These are phyloP conservation scores for Amaurobius ferox DNA, from an alignment of 2,888 invertebrate genomes.

Conservation along the genomic window DNA sequence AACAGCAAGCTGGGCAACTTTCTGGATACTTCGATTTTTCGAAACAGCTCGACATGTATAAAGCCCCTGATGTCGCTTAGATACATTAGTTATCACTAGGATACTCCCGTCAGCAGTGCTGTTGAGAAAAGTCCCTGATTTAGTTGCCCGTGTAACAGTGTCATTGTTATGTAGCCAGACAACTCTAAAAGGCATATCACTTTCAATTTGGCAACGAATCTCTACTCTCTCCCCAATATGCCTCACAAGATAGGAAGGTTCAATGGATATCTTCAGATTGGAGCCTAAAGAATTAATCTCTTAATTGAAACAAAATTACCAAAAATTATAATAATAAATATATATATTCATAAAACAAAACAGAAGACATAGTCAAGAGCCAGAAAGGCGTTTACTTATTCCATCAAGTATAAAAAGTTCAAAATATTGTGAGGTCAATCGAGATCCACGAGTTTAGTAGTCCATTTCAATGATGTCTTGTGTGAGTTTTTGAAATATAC, in stretches of 20 bases:
- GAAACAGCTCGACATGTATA: slow-evolving; percentile 70
- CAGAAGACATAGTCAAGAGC: too few relatives aligned
- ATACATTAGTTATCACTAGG: slow-evolving; percentile 34
- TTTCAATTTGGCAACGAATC: slow-evolving; percentile 52
- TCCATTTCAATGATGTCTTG: too few relatives aligned
- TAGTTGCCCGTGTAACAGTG: slow-evolving; percentile 39
- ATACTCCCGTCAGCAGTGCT: slow-evolving; percentile 54
- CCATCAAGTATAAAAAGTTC: too few relatives aligned
- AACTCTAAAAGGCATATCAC: slow-evolving; percentile 51
- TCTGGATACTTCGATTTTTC: slow-evolving; percentile 69
- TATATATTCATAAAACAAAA: too few relatives aligned
- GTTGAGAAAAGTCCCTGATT: slow-evolving; percentile 46
- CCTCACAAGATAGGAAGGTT: slow-evolving; percentile 53
- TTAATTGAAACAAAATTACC: slow-evolving; percentile 8
- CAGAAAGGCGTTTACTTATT: too few relatives aligned
- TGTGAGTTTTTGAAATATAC: too few relatives aligned
- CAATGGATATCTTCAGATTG: slow-evolving; percentile 36
- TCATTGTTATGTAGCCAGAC: slow-evolving; percentile 70
- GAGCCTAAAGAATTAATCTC: slow-evolving; percentile 33
- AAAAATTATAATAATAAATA: too few relatives aligned
- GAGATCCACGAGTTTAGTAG: too few relatives aligned
- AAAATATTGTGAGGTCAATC: too few relatives aligned
- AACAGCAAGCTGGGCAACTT: slow-evolving; percentile 61
- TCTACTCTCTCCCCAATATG: slow-evolving; percentile 43
- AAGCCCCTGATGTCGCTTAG: slow-evolving; percentile 59